Evolutionary conservation across 2,113 vertebrate species (phyloP), one percentile per base, ranked within the genome.

Genomic region (Heterotis niloticus): DNA sequence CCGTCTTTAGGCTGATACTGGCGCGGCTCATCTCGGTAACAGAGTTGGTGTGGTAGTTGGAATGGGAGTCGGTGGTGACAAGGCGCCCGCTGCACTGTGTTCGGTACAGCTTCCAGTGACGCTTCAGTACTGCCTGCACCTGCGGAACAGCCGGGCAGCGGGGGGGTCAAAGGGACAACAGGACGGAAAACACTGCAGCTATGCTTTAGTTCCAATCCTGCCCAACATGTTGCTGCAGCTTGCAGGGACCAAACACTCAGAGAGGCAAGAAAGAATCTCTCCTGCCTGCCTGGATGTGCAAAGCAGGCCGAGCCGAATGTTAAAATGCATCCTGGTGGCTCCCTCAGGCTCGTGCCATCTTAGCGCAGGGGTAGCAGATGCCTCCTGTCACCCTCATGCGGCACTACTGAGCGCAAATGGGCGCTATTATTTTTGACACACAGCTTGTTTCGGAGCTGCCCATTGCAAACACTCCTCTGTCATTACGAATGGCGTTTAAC

Each of bases 51-150:
- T 91, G 88, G 84, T 85, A 88, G 84, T 83, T 91, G 23, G 81
- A 88, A 85, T 91, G 88, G 70, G 78, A 86, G 81, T 85, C 90
- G 23, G 17, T 84, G 75, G 79, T 67, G 16, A 59, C 75, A 3
- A 85, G 83, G 11, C 28, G 74, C 5, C 85, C 81, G 0, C 83
- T 85, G 86, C 89, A 90, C 78, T 88, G 83, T 0, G 82, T 80
- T 76, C 83, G 88, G 16, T 87, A 82, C 82, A 91, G 89, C 44
- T 65, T 82, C 88, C 91, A 91, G 75, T 91, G 90, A 67, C 92
- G 90, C 79, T 64, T 66, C 64, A 94, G 56, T 0, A 88, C 91
- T 7, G 85, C 81, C 81, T 93, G 92, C 10, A 92, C 93, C 93
- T 94, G 83, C 1, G 80, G 4, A n/a, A 76, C 28, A 44, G 20